phyloP scores from a whole-genome alignment of 1,140 invertebrate species.

The Pentalonia nigronervosa region DNA sequence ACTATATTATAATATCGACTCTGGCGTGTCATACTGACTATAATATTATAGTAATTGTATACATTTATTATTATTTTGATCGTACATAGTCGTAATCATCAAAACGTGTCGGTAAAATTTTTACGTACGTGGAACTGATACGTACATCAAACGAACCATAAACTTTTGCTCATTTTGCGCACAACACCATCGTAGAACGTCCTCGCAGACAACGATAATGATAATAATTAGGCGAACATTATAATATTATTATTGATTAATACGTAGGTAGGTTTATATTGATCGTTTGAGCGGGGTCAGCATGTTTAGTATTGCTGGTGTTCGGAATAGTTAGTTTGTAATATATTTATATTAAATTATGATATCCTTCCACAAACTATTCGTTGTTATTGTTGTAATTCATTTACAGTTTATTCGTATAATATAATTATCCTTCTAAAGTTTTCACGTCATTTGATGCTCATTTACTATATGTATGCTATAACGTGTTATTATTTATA shows the following conservation, averaged over 20 bases:
- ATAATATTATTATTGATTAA: conserved; percentile 8
- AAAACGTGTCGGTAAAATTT: not conserved
- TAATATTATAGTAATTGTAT: not conserved
- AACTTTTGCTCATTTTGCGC: not conserved
- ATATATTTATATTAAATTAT: not conserved
- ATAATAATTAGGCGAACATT: not conserved
- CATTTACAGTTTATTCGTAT: not conserved
- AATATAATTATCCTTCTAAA: not conserved
- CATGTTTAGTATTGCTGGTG: not conserved
- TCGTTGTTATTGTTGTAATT: not conserved
- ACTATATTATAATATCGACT: not conserved
- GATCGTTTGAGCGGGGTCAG: not conserved
- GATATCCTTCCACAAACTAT: not conserved
- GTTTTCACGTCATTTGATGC: not conserved
- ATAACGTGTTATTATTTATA: not conserved
- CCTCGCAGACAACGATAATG: not conserved
- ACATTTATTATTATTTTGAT: not conserved
- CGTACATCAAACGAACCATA: not conserved
- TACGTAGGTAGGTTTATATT: not conserved
- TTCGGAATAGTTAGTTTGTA: not conserved
- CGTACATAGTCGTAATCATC: not conserved
- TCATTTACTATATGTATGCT: too few species aligned
- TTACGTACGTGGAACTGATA: not conserved
- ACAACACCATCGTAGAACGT: not conserved
- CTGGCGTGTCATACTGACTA: not conserved